Base-by-base conservation (phyloP, 2,113 vertebrate genomes). In the Pseudorasbora parva region DNA sequence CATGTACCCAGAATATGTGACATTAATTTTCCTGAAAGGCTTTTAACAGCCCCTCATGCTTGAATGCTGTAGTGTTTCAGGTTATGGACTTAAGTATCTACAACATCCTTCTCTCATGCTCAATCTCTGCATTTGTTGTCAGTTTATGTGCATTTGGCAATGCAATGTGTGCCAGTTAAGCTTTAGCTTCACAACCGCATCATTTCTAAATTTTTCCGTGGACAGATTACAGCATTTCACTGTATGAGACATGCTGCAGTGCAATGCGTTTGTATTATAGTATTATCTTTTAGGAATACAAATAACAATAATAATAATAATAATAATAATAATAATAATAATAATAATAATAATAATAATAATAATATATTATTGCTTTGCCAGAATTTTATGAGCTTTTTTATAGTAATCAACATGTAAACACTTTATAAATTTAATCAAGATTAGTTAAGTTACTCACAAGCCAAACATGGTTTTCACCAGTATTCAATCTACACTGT, bases 1-100 rank as follows among this genome's bases (percentile, higher is more conserved):
- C 1, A 25, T 43, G 33, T 76, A n/a, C 21, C 30, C 9, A 5
- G 54, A 56, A 57, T 59, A 77, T 59, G 54, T 59, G 54, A 77
- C 75, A 77, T 77, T 8, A 25, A 59, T 77, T 77, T 41, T 37
- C 21, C 54, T 77, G 30, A 59, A 77, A 43, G 54, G 33, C 54
- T 77, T 77, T 37, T 77, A 59, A 77, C 75, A 77, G 75, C 21
- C 19, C 30, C 51, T 59, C 21, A 43, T 77, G 19, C 75, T 25
- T 59, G 30, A 57, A 59, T 41, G 75, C 30, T 57, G 4, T 30
- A 77, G 30, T 77, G 54, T 41, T 41, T 41, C 51, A 56, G 54
- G 33, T 59, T 78, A 17, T 23, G 56, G 54, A 76, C 6, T 77
- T 75, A 1, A 75, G 27, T 21, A 30, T 78, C 14, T 9, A 1